phyloP scores from a whole-genome alignment of 2,797 vertebrate species.

The Poeciliopsis infans region DNA sequence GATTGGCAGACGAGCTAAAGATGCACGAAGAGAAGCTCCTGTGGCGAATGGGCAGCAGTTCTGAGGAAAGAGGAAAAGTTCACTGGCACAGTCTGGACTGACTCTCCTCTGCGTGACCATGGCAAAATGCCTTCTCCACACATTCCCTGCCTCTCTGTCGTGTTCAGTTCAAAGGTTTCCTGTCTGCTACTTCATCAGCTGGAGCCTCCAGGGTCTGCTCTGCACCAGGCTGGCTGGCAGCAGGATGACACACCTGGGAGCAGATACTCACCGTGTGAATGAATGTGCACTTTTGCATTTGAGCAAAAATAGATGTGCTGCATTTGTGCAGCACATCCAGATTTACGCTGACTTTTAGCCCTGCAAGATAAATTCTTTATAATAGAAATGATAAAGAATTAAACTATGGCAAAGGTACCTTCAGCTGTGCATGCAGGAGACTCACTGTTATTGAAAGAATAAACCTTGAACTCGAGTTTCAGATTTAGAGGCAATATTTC shows the following conservation, averaged over 20 bases:
- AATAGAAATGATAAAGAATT: background rate
- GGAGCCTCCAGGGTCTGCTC: slow-evolving; percentile 43
- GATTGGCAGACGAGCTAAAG: slow-evolving; percentile 25
- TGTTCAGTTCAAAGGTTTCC: slow-evolving; percentile 60
- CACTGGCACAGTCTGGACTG: slow-evolving; percentile 45
- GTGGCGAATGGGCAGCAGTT: slow-evolving; percentile 41
- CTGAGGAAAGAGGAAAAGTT: slow-evolving; percentile 42
- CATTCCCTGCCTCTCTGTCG: slow-evolving; percentile 1
- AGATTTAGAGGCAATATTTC: background rate
- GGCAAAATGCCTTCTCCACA: slow-evolving; percentile 39
- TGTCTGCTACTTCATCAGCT: slow-evolving; percentile 64
- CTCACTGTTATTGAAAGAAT: background rate
- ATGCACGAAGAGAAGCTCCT: slow-evolving; percentile 37
- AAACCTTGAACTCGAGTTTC: background rate
- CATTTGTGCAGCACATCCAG: background rate
- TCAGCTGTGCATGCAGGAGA: background rate
- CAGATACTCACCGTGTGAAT: slow-evolving; percentile 29
- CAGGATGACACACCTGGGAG: slow-evolving; percentile 51
- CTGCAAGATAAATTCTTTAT: slow-evolving; percentile 21
- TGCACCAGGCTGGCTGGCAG: slow-evolving; percentile 45
- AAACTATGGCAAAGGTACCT: background rate
- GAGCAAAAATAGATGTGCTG: slow-evolving; percentile 22
- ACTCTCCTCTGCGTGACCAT: slow-evolving; percentile 53
- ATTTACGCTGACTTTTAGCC: slow-evolving; percentile 18
- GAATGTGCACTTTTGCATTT: slow-evolving; percentile 35